Base-by-base conservation (phyloP, 1,140 invertebrate genomes). In the Eulimnadia texana region DNA sequence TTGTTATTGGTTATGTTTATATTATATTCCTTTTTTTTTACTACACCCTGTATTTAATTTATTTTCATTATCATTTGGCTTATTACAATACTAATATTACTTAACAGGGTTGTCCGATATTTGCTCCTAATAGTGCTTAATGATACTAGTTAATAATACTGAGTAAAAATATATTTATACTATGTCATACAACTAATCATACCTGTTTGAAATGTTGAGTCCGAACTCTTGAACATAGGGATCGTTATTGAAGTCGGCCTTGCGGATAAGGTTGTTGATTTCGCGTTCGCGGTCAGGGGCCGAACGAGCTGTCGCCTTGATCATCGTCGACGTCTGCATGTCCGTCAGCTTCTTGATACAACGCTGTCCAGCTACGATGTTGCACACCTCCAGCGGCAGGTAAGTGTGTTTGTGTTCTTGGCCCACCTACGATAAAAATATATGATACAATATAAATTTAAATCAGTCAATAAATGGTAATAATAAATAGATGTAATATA, bases 331-430 rank as follows among this genome's bases (percentile, higher is more conserved):
- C 16, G 97, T 99, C 76, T 99, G 97, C 90, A 98, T 97, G 70
- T 99, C 97, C 20, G 97, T 99, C 51, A 99, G 76, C 77, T 99
- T 99, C 75, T 99, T 99, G 63, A 99, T 99, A 74, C 97, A 99
- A 47, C 97, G 81, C 74, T 99, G 97, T 22, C 97, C 96, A 2
- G 93, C 91, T 9, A 99, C 97, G 69, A 99, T 98, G 73, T 98
- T 96, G 72, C 95, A 99, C 28, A 98, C 95, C 79, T 99, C 97
- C 54, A 99, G 77, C 16, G 97, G 97, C 62, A 99, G 78, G 76
- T 99, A 99, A 57, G 97, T 99, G 76, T 99, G 97, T 76, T 99
- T 99, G 76, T 99, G 95, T 75, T 99, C 97, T 76, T 99, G 97
- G 16, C 97, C 97, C 65, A 98, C 83, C 64, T 65, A 19, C 20